Base-by-base conservation (phyloP, 2,888 invertebrate genomes). In the Conops quadrifasciatus region DNA sequence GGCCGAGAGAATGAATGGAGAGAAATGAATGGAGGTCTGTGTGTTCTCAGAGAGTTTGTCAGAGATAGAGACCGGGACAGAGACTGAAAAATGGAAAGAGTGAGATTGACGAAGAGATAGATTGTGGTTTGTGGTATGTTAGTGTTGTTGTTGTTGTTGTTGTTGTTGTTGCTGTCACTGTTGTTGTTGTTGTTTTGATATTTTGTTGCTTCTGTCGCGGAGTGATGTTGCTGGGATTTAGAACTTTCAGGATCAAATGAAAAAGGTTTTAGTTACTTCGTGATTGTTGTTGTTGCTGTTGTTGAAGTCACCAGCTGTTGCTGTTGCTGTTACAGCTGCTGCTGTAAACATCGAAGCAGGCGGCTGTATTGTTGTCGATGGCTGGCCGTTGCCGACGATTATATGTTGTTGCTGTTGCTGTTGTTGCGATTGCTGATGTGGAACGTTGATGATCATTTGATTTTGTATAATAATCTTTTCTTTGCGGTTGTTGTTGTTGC, bases 401-500 rank as follows among this genome's bases (percentile, higher is more conserved):
- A 67, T 58, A 26, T 58, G 72, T 60, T 65, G 76, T 66, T 70
- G 77, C 65, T 58, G 74, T 16, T 79, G 79, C n/a, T 77, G 75
- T 47, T 74, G 73, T 45, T 73, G 75, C 30, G 75, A 81, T 47
- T 82, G 82, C 28, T 83, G 84, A 53, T 82, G 82, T 75, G 79
- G 80, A 74, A 80, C 78, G 77, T 81, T 84, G 74, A 83, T 80
- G 72, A 84, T 82, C 83, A 83, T 84, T 74, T 84, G 84, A 77
- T 84, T 84, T 76, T 84, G 84, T 74, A 84, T 84, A 73, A 84
- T 82, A 72, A 84, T 81, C 77, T 82, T 83, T 74, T 84, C 83
- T 71, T 80, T 80, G 68, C 80, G 81, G 70, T 68, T 87, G 87
- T 84, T 87, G 86, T 78, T 88, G 87, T 76, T 87, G 72, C 59